Conservation (phyloP, 2,113 vertebrate genomes). For the Daubentonia madagascariensis region DNA sequence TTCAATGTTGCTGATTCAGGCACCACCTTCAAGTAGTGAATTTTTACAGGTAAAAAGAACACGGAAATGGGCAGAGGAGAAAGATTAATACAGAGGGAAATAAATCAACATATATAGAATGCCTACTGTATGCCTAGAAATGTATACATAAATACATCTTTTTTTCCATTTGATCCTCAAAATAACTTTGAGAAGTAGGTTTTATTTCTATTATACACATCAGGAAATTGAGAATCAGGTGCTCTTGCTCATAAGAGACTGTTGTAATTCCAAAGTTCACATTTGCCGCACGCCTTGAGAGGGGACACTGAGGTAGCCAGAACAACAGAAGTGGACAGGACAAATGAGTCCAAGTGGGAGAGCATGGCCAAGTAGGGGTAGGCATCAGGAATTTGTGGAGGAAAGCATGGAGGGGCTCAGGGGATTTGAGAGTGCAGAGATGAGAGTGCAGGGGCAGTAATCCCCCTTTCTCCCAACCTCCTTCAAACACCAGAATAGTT, state of each 20-base stretch:
- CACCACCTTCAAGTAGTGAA: background rate
- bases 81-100: conserved; percentile 10
- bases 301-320: background rate
- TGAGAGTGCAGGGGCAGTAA: background rate
- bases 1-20: background rate
- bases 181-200: background rate
- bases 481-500: background rate
- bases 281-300: background rate
- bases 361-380: background rate
- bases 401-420: background rate
- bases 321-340: background rate
- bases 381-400: background rate
- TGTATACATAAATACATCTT: background rate
- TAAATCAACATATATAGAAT: background rate
- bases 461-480: background rate
- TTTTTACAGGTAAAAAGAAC: background rate
- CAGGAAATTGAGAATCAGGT: background rate
- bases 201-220: background rate
- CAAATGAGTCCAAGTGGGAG: background rate
- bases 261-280: background rate
- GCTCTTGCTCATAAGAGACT: background rate
- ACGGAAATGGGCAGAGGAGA: background rate
- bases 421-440: background rate
- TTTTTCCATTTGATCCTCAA: background rate
- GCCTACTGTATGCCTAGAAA: background rate